Evolutionary conservation across 2,113 vertebrate species (phyloP), one percentile per base, ranked within the genome.

Genomic region (Coregonus clupeaformis): DNA sequence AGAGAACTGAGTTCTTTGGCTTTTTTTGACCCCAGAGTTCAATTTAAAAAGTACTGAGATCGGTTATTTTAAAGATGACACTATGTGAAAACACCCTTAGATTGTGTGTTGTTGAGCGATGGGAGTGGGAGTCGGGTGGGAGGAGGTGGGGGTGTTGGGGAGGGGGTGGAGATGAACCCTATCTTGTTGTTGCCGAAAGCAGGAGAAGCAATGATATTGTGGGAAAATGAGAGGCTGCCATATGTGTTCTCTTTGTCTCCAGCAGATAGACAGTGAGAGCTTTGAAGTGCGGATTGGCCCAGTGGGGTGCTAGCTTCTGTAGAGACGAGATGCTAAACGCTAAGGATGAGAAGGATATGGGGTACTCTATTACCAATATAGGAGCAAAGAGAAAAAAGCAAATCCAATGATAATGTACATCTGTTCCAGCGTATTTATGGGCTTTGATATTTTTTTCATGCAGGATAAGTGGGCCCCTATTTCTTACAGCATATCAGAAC

Each of bases 391-490:
- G 89, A 92, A 92, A 93, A 67, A 88, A 90, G 94, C 95, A 94
- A 95, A 97, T 95, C 95, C 95, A 95, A 94, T 96, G 96, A 98
- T 97, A 98, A 97, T 97, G 94, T 97, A 96, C 96, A 98, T 98
- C 96, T 98, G 96, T 98, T 98, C 96, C 95, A 95, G 93, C 93
- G 94, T 96, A 95, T 98, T 97, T 98, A 96, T 95, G 94, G 93
- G 96, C 96, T 98, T 98, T 98, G 96, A 97, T 98, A 92, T 94
- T 95, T 95, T 97, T 96, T 96, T 96, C 86, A 88, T 89, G 88
- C 75, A 93, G 95, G 94, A 96, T 97, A 96, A 97, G 96, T 96
- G 94, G 94, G 91, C 93, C 93, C 94, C 92, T 95, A 90, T 96
- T 96, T 95, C 94, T 96, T 95, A 95, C 94, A 94, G 95, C 95